A percentile compares a stretch with the other conserved stretches of the same genome.
These are phyloP conservation scores for Ormyrus labotus DNA, from an alignment of 2,888 invertebrate genomes.

Conservation along the genomic window DNA sequence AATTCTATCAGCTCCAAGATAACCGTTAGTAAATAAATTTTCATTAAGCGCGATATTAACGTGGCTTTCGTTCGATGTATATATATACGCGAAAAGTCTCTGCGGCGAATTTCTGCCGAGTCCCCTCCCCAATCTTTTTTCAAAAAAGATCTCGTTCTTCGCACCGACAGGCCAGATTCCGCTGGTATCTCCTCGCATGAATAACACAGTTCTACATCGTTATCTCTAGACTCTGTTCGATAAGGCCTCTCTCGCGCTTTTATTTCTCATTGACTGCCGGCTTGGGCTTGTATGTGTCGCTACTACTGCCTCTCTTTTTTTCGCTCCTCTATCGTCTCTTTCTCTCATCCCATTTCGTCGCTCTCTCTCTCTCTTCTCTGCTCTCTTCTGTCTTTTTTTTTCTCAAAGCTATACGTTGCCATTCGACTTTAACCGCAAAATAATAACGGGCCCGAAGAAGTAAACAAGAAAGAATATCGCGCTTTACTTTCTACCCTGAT, in stretches of 20 bases:
- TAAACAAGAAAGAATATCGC: neutral
- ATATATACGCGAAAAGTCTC: too few species aligned
- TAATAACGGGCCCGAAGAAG: neutral
- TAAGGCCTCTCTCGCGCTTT: conserved; percentile 20
- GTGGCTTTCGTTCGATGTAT: too few species aligned
- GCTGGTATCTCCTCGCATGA: conserved; percentile 17
- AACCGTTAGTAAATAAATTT: too few species aligned
- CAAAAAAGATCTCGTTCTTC: conserved; percentile 4
- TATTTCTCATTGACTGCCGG: conserved; percentile 31
- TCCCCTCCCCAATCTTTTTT: neutral
- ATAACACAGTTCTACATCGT: conserved; percentile 39
- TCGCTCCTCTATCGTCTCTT: neutral
- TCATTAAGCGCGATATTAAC: too few species aligned
- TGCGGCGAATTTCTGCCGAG: too few species aligned
- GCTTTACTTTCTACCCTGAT: neutral
- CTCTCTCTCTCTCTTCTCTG: conserved; percentile 5
- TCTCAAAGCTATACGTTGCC: neutral
- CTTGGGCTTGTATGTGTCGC: neutral
- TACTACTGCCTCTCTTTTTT: conserved; percentile 3
- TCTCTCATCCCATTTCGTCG: neutral
- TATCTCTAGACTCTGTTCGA: conserved; percentile 39
- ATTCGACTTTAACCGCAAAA: neutral
- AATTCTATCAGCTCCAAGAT: too few species aligned
- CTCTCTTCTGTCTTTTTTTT: neutral
- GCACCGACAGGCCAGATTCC: conserved; percentile 21